Conservation (phyloP, 2,113 vertebrate genomes). For the Pedetes capensis region DNA sequence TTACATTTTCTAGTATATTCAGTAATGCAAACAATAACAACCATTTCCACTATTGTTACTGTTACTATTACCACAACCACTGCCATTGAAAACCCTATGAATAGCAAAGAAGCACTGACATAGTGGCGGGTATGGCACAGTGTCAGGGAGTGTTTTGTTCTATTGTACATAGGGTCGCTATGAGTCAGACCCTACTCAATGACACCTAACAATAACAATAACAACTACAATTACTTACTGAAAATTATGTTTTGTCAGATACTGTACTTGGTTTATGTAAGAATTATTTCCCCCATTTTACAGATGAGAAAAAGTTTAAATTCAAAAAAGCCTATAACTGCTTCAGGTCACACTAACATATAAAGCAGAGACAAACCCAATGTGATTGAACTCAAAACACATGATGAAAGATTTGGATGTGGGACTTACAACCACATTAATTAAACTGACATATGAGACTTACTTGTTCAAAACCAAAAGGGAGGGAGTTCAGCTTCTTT, state of each 20-base stretch:
- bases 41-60: too few relatives aligned
- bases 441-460: background rate
- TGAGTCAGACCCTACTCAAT: too few relatives aligned
- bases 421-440: background rate
- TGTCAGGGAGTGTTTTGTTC: too few relatives aligned
- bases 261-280: background rate
- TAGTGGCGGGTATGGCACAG: too few relatives aligned
- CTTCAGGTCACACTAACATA: background rate
- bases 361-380: background rate
- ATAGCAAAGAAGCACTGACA: too few relatives aligned
- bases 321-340: background rate
- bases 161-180: too few relatives aligned
- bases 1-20: background rate
- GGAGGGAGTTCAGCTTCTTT: background rate
- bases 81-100: too few relatives aligned
- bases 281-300: conserved; percentile 11
- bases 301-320: conserved; percentile 1
- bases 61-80: background rate
- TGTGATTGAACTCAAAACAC: background rate
- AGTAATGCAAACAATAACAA: background rate
- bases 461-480: background rate
- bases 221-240: background rate
- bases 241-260: background rate
- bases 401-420: background rate
- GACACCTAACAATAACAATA: too few relatives aligned